phyloP scores from a whole-genome alignment of 2,888 invertebrate species.

The Cataglyphis cursor region DNA sequence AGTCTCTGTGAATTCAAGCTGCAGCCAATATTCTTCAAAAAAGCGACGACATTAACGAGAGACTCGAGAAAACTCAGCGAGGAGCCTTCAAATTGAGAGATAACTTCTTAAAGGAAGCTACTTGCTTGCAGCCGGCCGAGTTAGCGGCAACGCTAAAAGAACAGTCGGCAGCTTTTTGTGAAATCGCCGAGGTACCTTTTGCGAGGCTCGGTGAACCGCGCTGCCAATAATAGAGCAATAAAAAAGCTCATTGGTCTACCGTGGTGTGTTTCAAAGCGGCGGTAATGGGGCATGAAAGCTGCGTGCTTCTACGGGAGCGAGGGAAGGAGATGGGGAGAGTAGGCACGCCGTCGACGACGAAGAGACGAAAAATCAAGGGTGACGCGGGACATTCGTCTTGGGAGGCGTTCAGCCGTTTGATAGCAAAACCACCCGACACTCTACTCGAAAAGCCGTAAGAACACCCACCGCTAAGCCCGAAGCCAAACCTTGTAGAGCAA shows the following conservation, averaged over 20 bases:
- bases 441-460: constrained; percentile 24
- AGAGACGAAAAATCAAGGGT: constrained; percentile 57
- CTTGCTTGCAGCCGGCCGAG: constrained; percentile 30
- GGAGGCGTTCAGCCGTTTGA: constrained; percentile 84
- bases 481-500: constrained; percentile 17
- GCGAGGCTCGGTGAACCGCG: constrained; percentile 52
- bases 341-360: constrained; percentile 48
- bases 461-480: constrained; percentile 36
- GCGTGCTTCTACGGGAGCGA: constrained; percentile 68
- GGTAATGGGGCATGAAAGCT: constrained; percentile 85
- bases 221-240: constrained; percentile 75
- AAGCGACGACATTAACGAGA: constrained; percentile 37
- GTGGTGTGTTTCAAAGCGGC: constrained; percentile 80
- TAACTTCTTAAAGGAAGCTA: constrained; percentile 44
- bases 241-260: constrained; percentile 72
- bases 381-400: constrained; percentile 80
- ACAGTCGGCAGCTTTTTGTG: constrained; percentile 66
- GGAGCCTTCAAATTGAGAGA: constrained; percentile 54
- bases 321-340: constrained; percentile 33
- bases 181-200: constrained; percentile 64
- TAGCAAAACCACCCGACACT: constrained; percentile 74
- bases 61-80: constrained; percentile 10
- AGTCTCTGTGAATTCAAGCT: background rate
- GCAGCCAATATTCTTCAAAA: constrained; percentile 17
- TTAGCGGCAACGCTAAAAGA: constrained; percentile 45